phyloP scores from a whole-genome alignment of 2,888 invertebrate genomes.

The Dugesia japonica region DNA sequence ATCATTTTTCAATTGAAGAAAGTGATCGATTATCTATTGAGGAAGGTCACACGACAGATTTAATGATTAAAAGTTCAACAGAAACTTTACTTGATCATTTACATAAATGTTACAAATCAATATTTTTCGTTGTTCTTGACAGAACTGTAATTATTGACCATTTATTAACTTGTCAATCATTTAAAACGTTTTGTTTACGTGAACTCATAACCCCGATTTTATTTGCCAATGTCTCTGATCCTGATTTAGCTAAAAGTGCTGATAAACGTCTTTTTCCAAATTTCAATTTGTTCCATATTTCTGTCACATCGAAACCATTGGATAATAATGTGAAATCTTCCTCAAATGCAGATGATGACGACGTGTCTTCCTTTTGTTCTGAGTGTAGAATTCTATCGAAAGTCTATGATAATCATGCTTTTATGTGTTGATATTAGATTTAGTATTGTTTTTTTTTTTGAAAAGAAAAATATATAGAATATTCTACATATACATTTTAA shows the following conservation, averaged over 20 bases:
- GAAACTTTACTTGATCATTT: conserved; percentile 17
- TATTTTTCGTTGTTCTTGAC: conserved; percentile 34
- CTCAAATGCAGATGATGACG: not conserved
- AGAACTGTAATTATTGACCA: conserved; percentile 30
- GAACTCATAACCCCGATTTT: not conserved
- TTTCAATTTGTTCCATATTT: conserved; percentile 3
- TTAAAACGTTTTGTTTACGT: conserved; percentile 31
- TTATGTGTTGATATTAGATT: conserved; percentile 15
- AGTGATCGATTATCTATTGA: not conserved
- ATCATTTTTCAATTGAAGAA: not conserved
- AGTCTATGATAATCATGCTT: conserved; percentile 11
- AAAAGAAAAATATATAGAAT: not conserved
- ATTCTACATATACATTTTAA: not conserved
- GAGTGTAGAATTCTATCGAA: not conserved
- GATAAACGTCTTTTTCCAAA: conserved; percentile 10
- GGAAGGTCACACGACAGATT: not conserved
- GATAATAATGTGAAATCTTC: not conserved
- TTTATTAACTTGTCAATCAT: conserved; percentile 30
- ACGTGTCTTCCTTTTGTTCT: not conserved
- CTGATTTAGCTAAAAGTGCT: not conserved
- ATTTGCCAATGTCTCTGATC: conserved; percentile 9
- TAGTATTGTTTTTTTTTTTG: not conserved
- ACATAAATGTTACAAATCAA: conserved; percentile 30
- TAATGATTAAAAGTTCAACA: not conserved
- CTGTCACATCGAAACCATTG: conserved; percentile 14